Conservation (phyloP, 2,797 vertebrate genomes). For the Benthosema pterotum region DNA sequence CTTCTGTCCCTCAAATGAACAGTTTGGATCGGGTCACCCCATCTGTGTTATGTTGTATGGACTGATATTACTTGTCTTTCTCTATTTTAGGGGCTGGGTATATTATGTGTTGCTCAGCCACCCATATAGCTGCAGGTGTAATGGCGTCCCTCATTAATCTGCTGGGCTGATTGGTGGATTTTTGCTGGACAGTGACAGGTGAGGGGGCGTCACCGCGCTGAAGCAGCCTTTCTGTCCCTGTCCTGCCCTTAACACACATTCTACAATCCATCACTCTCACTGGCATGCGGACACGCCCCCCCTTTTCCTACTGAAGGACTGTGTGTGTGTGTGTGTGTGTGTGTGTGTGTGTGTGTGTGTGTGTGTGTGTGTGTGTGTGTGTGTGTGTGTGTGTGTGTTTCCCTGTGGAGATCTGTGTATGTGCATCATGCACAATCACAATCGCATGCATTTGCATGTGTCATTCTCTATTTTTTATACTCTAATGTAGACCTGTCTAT, state of each 20-base stretch:
- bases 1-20: too few relatives aligned
- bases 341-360: constrained; percentile 19
- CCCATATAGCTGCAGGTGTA: neutral
- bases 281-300: constrained; percentile 61
- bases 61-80: too few relatives aligned
- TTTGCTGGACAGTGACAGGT: constrained; percentile 70
- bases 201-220: constrained; percentile 67
- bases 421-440: neutral
- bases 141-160: constrained; percentile 5
- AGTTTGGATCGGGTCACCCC: too few relatives aligned
- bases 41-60: too few relatives aligned
- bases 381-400: constrained; percentile 6
- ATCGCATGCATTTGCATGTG: constrained; percentile 10
- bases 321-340: constrained; percentile 38
- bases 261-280: constrained; percentile 68
- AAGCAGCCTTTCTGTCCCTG: constrained; percentile 31
- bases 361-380: neutral
- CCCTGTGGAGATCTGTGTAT: neutral
- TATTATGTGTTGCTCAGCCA: neutral
- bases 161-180: constrained; percentile 22
- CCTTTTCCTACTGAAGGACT: constrained; percentile 27
- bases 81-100: neutral
- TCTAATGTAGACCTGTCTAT: neutral
- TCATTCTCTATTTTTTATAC: neutral
- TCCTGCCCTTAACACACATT: constrained; percentile 38